Base-by-base conservation (phyloP, 2,888 invertebrate genomes). In the Folsomia candida region DNA sequence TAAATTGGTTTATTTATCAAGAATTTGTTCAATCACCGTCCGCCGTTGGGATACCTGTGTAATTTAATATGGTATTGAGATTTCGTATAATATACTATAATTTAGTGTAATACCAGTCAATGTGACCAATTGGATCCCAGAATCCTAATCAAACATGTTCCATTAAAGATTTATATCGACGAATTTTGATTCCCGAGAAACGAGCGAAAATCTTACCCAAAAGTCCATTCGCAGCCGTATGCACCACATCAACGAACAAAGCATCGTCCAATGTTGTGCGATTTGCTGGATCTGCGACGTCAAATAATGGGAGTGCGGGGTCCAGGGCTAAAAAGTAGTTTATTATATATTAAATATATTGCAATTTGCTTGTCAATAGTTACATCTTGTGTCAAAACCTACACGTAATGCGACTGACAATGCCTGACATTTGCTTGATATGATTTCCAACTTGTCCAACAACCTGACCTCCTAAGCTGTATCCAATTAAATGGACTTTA, bases 371-470 rank as follows among this genome's bases (percentile, higher is more conserved):
- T 28, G 4, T 61, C 14, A 25, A 25, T 25, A 61, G 6, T 3
- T 18, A 22, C 18, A 61, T 9, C 6, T 61, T 61, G n/a, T n/a
- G n/a, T n/a, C n/a, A n/a, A n/a, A n/a, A n/a, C n/a, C n/a, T n/a
- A n/a, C n/a, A n/a, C 28, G 20, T 29, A 29, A 37, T 28, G n/a
- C 29, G 51, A 60, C 47, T 24, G 61, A 47, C 58, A 24, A 61
- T 68, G n/a, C 68, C 22, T 3, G 60, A 51, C 20, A 61, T 22
- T n/a, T 60, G 25, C 14, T 60, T 3, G 27, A 68, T 61, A 11
- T 58, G 47, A 18, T 37, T 47, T n/a, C 68, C 68, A 60, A 68
- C 51, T 24, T 68, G 68, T n/a, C 68, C 68, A 6, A 68, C 68
- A 9, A 68, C 68, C 51, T 68, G 68, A 51, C 68, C 68, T 26